Evolutionary conservation across 2,888 invertebrate genomes (phyloP), one percentile per base, ranked within the genome.

Genomic region (Synanthedon myopaeformis): DNA sequence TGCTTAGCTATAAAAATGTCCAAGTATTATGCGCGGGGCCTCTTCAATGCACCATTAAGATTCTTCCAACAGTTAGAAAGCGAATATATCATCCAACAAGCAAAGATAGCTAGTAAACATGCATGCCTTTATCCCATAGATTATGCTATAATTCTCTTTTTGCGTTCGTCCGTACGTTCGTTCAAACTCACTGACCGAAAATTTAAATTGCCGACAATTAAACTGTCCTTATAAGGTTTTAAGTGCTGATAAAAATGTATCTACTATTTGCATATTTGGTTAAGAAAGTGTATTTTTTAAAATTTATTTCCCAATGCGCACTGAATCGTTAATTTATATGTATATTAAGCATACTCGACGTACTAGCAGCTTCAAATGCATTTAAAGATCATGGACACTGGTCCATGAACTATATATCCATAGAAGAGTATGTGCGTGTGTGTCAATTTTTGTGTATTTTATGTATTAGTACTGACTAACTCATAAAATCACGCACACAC

Each of bases 21-120:
- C 56, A 53, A 53, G 53, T 45, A 51, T 53, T 54, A 54, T 51
- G 58, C 51, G 51, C 54, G 49, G 59, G 1, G 54, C 57, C 55
- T 54, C 48, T 54, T 61, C 57, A 58, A 61, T 64, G 64, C 61
- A 57, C 65, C 65, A 70, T 74, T 73, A 69, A 70, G 62, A 70
- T 69, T 63, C 63, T 60, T 61, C 57, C 57, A 55, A 56, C 62
- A 59, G 19, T 51, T 51, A 13, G 51, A 51, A 41, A 51, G 51
- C 51, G 8, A n/a, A 51, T 51, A 51, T 35, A 51, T 51, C 51
- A 51, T 35, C 35, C n/a, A 35, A 10, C n/a, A n/a, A 49, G 17
- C 14, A 49, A 17, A 23, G 49, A 49, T 49, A 49, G 23, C 23
- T 13, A 35, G 41, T 51, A n/a, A 35, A 51, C 51, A 51, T 51